Conservation (phyloP, 1,140 invertebrate species). For the Panonychus citri region DNA sequence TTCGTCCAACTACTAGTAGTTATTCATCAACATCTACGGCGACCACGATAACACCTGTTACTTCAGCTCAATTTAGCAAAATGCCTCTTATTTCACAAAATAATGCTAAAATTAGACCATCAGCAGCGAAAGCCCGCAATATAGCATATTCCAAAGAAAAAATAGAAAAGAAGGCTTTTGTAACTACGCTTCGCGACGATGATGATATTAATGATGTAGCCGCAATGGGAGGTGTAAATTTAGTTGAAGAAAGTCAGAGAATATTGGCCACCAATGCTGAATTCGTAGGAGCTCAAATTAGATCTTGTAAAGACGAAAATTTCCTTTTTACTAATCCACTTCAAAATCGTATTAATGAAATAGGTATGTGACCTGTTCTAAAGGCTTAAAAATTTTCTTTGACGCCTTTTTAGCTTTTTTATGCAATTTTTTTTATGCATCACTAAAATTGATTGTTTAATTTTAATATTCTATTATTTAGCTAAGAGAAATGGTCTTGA, state of each 20-base stretch:
- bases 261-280: constrained; percentile 75
- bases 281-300: constrained; percentile 79
- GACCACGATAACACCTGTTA: constrained; percentile 3
- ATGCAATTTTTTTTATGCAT: too few relatives aligned
- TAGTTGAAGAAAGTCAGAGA: constrained; percentile 81
- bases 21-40: constrained; percentile 3
- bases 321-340: constrained; percentile 55
- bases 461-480: constrained; percentile 18
- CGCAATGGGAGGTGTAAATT: constrained; percentile 96
- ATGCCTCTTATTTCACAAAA: background rate
- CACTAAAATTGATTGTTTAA: too few relatives aligned
- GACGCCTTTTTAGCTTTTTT: background rate
- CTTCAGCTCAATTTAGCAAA: background rate
- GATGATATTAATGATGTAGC: constrained; percentile 96
- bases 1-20: background rate
- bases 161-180: constrained; percentile 28
- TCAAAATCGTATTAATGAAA: constrained; percentile 48
- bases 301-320: constrained; percentile 84
- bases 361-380: constrained; percentile 28
- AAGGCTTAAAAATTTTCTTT: constrained; percentile 2
- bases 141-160: constrained; percentile 26
- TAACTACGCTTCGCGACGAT: constrained; percentile 36
- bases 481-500: constrained; percentile 55
- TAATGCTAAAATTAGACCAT: background rate
- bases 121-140: background rate